Evolutionary conservation across 2,888 invertebrate species (phyloP), one percentile per base, ranked within the genome.

Genomic region (Spodoptera exigua): DNA sequence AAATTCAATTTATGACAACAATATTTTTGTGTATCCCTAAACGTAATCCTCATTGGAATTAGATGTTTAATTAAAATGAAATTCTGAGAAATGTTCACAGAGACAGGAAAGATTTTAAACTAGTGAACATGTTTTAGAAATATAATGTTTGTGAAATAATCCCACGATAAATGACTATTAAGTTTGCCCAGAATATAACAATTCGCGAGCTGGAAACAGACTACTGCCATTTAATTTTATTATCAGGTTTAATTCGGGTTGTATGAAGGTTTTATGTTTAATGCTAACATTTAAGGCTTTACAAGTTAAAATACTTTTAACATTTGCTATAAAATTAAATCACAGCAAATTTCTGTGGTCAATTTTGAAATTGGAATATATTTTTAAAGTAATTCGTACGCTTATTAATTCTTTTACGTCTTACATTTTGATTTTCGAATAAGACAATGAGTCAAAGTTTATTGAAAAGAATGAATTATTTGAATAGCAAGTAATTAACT

Each of bases 401-500:
- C 9, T 27, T 27, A 27, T 27, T 27, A 27, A 27, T 9, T 27
- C n/a, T n/a, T n/a, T n/a, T n/a, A n/a, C 9, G 27, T 27, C 27
- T 27, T 1, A 27, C 27, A 27, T 27, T 27, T 27, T 27, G n/a
- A 27, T 27, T 27, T 27, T 27, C 5, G 27, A 27, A 5, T 21
- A 2, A 21, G 27, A 27, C 7, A 21, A 35, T 16, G 34, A 64
- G 27, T 61, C 36, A 70, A 45, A 45, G 45, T 13, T 53, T 59
- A 65, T 16, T 70, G 48, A 49, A 57, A 55, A 36, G 35, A 69
- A 53, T 59, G 52, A 56, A 60, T 55, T 64, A 69, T 60, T 64
- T 64, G 44, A 72, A 70, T 67, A 47, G 27, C 55, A 49, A 65
- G 27, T 57, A 49, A 65, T 72, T 59, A 49, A 63, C 54, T 56